phyloP scores from a whole-genome alignment of 2,888 invertebrate genomes.

The Aporophyla lueneburgensis region DNA sequence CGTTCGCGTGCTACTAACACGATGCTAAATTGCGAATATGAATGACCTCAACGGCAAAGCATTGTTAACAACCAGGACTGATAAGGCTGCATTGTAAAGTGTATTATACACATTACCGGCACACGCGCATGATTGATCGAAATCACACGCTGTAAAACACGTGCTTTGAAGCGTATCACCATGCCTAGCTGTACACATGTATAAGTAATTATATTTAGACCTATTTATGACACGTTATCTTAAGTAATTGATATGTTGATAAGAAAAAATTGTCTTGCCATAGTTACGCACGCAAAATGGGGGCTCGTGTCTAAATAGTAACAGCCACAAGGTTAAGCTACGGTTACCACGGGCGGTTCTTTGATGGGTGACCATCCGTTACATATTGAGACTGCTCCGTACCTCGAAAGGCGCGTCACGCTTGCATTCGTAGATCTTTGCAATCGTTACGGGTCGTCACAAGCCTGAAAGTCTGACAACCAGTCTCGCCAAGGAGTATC shows the following conservation, averaged over 20 bases:
- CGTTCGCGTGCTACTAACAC: slow-evolving; percentile 54
- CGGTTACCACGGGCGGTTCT: not conserved
- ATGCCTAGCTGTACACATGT: slow-evolving; percentile 15
- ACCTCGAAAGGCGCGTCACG: not conserved
- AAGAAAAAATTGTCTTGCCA: slow-evolving; percentile 13
- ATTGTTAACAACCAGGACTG: slow-evolving; percentile 55
- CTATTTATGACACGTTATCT: slow-evolving; percentile 7
- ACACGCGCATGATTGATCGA: slow-evolving; percentile 59
- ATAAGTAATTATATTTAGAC: not conserved
- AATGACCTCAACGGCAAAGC: slow-evolving; percentile 52
- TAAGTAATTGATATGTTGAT: not conserved
- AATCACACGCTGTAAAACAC: slow-evolving; percentile 57
- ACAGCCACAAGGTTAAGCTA: not conserved
- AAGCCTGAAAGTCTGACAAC: not conserved
- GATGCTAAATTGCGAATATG: slow-evolving; percentile 45
- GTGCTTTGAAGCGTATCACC: slow-evolving; percentile 38
- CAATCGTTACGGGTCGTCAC: not conserved
- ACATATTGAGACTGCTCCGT: not conserved
- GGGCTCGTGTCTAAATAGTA: not conserved
- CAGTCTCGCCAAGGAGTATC: not conserved
- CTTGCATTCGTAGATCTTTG: not conserved
- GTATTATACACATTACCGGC: slow-evolving; percentile 26
- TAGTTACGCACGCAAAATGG: not conserved
- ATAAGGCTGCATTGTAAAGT: slow-evolving; percentile 48
- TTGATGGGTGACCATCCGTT: not conserved